A percentile compares a stretch with the other conserved stretches of the same genome.
Conservation (phyloP, 2,888 invertebrate species). For the Dryadula phaetusa region DNA sequence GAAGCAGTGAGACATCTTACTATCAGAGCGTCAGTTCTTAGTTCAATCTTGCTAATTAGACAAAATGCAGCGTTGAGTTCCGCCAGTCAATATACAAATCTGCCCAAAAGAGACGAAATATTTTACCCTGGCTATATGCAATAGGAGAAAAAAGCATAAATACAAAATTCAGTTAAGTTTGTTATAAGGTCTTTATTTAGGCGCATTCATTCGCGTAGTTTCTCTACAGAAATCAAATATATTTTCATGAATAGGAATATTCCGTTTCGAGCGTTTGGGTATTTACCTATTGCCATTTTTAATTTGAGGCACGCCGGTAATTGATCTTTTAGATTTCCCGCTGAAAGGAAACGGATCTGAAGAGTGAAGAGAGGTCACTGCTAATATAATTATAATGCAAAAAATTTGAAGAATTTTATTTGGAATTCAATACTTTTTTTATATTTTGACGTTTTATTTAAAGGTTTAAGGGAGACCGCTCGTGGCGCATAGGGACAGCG, state of each 20-base stretch:
- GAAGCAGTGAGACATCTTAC: no score
- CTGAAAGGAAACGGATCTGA: conserved; percentile 1
- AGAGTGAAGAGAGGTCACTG: neutral
- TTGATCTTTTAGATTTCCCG: conserved; percentile 15
- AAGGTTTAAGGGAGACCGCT: no score
- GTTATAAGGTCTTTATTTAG: conserved; percentile 36
- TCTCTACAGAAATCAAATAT: conserved; percentile 27
- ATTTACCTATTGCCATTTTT: conserved; percentile 11
- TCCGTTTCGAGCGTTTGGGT: conserved; percentile 9
- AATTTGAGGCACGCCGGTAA: conserved; percentile 20
- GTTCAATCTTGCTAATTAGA: no score
- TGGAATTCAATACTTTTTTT: no score
- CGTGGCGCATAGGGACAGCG: no score
- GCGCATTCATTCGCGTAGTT: conserved; percentile 31
- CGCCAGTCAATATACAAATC: no score
- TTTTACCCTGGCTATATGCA: no score
- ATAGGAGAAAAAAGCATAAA: no score
- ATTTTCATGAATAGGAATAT: conserved; percentile 17
- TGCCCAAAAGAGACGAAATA: no score
- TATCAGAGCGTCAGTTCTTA: no score
- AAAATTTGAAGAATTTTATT: neutral
- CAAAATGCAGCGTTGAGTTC: no score
- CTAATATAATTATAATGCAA: conserved; percentile 7
- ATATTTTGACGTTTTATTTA: no score
- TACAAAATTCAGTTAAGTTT: conserved; percentile 16